Base-by-base conservation (phyloP, 2,113 vertebrate genomes). In the Turnix velox region DNA sequence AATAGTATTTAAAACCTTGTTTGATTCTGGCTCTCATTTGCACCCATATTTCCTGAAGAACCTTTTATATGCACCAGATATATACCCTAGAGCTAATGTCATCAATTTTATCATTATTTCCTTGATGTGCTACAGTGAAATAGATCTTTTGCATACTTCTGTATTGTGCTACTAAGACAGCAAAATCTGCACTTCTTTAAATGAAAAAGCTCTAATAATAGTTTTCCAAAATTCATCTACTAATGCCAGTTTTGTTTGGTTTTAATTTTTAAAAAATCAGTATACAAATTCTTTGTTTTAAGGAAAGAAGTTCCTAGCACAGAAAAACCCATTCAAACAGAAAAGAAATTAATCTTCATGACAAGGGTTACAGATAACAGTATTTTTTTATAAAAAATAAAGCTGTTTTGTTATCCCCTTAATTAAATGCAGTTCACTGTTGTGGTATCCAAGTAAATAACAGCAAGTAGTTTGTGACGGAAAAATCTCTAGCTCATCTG, bases 401-500 rank as follows among this genome's bases (percentile, higher is more conserved):
- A 80, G 5, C 1, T 79, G 19, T 74, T 58, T n/a, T 77, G 7
- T 25, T 59, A 14, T 88, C 48, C n/a, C 9, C 35, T 75, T 35
- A 54, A 65, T 71, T 48, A 49, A 69, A 76, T 57, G 14, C 9
- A 24, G 17, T 72, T 72, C 14, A 62, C 28, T 8, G 15, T 10
- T 46, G 5, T 55, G 14, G 4, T 84, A 61, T 33, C 33, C 37
- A 74, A 63, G 10, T 12, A 78, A 84, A 28, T 55, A 73, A 63
- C 3, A 82, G 3, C 11, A 67, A 5, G 0, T n/a, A 11, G 0
- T 6, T 58, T 76, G 75, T 58, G 5, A 59, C 7, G 15, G n/a
- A 75, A 79, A 69, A 74, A 65, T 28, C 9, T 81, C 82, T 75
- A 49, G 17, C 0, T 0, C 62, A 30, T 46, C 27, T 81, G 17